phyloP scores from a whole-genome alignment of 1,140 invertebrate genomes.

The Rhagoletis pomonella region DNA sequence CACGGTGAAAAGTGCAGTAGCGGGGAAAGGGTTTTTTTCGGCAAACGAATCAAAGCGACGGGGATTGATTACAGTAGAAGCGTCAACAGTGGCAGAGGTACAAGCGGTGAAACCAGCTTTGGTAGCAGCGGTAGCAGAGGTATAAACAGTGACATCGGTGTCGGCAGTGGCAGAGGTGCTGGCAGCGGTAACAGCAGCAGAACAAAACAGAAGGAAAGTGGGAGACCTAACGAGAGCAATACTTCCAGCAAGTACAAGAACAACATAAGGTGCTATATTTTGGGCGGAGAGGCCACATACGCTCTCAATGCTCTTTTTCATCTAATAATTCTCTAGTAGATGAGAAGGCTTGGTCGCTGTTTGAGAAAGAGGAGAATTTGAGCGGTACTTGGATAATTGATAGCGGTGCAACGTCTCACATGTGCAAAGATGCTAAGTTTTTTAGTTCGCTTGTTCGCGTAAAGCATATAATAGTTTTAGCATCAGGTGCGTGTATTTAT shows the following conservation, averaged over 20 bases:
- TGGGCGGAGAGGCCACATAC: conserved; percentile 25
- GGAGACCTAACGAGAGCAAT: neutral
- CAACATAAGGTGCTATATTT: conserved; percentile 54
- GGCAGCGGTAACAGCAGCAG: neutral
- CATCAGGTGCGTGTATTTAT: conserved; percentile 45
- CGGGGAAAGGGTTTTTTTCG: conserved; percentile 43
- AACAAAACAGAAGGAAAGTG: neutral
- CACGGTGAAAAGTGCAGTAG: conserved; percentile 33
- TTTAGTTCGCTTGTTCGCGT: conserved; percentile 6
- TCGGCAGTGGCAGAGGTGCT: neutral
- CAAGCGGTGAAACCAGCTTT: neutral
- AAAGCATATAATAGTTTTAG: conserved; percentile 51
- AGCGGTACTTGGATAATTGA: conserved; percentile 48
- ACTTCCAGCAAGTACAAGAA: conserved; percentile 13
- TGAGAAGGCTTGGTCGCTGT: conserved; percentile 10
- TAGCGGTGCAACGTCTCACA: conserved; percentile 49
- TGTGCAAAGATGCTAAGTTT: conserved; percentile 21
- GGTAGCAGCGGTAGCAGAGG: neutral
- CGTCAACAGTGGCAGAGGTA: neutral
- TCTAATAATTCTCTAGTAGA: neutral
- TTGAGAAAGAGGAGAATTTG: neutral
- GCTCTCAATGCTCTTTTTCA: conserved; percentile 46
- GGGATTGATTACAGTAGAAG: neutral
- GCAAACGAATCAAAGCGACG: neutral
- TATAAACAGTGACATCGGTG: no score